Base-by-base conservation (phyloP, 2,113 vertebrate species). In the Stigmatopora argus region DNA sequence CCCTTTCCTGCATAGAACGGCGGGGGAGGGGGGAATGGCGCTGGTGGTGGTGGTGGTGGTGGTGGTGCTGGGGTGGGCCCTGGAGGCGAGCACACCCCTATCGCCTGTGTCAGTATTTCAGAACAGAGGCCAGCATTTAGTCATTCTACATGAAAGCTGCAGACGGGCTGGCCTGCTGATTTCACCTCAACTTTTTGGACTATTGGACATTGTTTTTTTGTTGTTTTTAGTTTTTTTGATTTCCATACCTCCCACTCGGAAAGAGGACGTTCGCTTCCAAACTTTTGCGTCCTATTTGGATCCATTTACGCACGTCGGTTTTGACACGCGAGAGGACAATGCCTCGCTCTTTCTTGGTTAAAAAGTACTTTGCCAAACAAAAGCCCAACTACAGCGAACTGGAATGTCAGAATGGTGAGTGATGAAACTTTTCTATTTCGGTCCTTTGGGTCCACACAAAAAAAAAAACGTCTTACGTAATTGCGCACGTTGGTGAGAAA, bases 351-450 rank as follows among this genome's bases (percentile, higher is more conserved):
- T 98, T 98, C 79, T 87, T 98, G 23, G 94, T 98, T 68, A 94
- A 97, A 88, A 95, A 97, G 84, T 92, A 94, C 63, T 94, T 96
- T 78, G 90, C 93, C 46, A 94, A 89, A 87, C 94, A 96, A 89
- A 96, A 95, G 65, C 95, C 95, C 11, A 97, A 98, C 88, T 98
- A 98, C 88, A 96, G 95, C 85, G 94, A 97, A 77, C 85, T 97
- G 79, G 94, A 96, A 87, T 95, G 89, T 83, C 93, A 90, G 81
- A 89, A 91, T 65, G 94, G 96, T 97, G 84, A 90, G 88, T 90
- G 62, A 26, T 23, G 7, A 60, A 13, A 2, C 7, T 38, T 70
- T 31, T 71, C 13, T 69, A 35, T 64, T 56, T 19, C 53, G 7
- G 13, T 18, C 1, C 51, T 0, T 31, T 57, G n/a, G 57, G 18